Conservation (phyloP, 2,888 invertebrate genomes). For the Brachyptera putata region DNA sequence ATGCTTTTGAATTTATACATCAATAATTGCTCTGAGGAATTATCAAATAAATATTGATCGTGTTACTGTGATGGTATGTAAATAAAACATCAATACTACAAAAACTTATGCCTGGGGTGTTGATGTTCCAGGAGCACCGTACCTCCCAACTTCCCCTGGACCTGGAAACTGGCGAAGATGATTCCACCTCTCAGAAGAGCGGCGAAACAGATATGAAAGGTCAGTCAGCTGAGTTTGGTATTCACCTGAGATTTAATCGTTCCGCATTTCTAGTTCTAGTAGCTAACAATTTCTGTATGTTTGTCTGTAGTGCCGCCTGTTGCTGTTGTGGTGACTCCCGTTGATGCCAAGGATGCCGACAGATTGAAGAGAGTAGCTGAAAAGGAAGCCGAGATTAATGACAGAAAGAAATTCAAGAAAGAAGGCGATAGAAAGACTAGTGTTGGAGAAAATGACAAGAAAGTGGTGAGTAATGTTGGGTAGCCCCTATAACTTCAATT, state of each 20-base stretch:
- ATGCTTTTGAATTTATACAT: too few relatives aligned
- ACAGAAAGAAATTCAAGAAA: slow-evolving; percentile 44
- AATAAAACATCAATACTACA: too few relatives aligned
- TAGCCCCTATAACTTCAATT: too few relatives aligned
- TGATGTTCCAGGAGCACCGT: slow-evolving; percentile 73
- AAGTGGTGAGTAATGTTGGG: slow-evolving; percentile 41
- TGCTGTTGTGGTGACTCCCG: slow-evolving; percentile 35
- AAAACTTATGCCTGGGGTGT: too few relatives aligned
- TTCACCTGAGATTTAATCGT: too few relatives aligned
- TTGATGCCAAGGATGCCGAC: slow-evolving; percentile 40
- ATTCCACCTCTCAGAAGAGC: slow-evolving; percentile 78
- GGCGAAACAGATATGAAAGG: slow-evolving; percentile 79
- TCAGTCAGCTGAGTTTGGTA: too few relatives aligned
- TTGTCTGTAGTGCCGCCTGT: slow-evolving; percentile 36
- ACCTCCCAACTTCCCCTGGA: slow-evolving; percentile 84
- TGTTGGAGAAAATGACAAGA: slow-evolving; percentile 38
- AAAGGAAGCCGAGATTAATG: slow-evolving; percentile 44
- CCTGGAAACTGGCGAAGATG: slow-evolving; percentile 74
- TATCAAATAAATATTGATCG: too few relatives aligned
- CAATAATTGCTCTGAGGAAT: too few relatives aligned
- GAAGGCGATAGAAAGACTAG: slow-evolving; percentile 40
- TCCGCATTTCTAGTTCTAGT: neutral
- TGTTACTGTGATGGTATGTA: too few relatives aligned
- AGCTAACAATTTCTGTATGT: neutral
- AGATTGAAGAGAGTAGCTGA: slow-evolving; percentile 46